Conservation (phyloP, 2,113 vertebrate genomes). For the Chauna torquata region DNA sequence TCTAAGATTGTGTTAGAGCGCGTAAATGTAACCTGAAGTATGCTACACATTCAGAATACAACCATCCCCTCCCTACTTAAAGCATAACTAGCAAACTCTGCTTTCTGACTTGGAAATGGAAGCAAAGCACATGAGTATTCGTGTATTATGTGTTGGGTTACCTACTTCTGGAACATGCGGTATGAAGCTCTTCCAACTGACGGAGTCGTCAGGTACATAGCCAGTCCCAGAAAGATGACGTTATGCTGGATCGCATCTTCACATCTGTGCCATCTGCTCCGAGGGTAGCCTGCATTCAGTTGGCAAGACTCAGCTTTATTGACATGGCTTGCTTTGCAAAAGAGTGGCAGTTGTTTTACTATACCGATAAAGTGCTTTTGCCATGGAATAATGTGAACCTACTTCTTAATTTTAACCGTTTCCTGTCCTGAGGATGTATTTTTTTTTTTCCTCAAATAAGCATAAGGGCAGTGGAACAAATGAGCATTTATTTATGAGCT, state of each 20-base stretch:
- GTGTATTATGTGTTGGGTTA: neutral
- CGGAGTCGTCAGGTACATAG: neutral
- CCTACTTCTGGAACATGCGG: neutral
- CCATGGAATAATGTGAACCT: neutral
- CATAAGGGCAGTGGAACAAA: neutral
- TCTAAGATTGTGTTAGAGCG: neutral
- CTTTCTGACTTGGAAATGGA: neutral
- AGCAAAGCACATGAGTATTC: neutral
- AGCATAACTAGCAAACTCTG: neutral
- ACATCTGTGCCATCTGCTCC: neutral
- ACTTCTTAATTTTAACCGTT: neutral
- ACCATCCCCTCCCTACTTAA: neutral
- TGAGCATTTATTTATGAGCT: neutral
- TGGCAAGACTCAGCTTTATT: neutral
- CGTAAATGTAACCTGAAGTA: neutral
- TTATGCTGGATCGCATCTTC: neutral
- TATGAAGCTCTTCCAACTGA: fast-evolving
- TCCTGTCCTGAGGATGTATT: neutral
- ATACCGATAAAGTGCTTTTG: neutral
- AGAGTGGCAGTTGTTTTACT: neutral
- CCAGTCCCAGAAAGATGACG: neutral
- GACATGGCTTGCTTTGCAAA: neutral
- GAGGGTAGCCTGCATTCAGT: neutral
- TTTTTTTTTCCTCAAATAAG: neutral
- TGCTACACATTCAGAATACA: neutral